Conservation (phyloP, 2,113 vertebrate genomes). For the Ceyx cyanopectus region DNA sequence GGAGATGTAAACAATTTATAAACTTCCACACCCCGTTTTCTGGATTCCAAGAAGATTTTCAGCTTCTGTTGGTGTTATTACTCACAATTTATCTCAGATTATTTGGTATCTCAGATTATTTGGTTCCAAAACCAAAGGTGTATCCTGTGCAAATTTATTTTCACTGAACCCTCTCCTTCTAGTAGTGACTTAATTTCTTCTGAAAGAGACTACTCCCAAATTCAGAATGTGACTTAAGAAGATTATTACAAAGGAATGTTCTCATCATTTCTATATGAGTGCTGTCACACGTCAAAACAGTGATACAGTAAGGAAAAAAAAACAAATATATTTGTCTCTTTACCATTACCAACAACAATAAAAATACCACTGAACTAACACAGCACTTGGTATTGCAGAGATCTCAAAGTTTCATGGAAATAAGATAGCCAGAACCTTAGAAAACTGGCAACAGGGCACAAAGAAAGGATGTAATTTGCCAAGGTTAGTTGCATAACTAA, state of each 20-base stretch:
- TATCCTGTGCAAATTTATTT: conserved; percentile 14
- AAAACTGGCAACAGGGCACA: not conserved
- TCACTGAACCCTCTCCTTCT: not conserved
- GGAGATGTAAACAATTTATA: not conserved
- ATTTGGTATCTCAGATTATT: not conserved
- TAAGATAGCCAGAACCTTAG: not conserved
- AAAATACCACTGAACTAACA: not conserved
- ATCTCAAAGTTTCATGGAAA: not conserved
- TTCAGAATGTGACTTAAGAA: not conserved
- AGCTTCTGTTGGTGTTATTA: not conserved
- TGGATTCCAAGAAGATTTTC: not conserved
- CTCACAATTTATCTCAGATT: not conserved
- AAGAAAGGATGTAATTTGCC: not conserved
- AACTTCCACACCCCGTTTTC: not conserved
- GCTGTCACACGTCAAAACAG: not conserved
- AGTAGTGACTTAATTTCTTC: not conserved
- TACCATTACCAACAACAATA: not conserved
- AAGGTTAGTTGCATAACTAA: not conserved
- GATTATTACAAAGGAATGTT: not conserved
- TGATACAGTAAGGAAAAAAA: not conserved
- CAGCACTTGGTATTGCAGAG: not conserved
- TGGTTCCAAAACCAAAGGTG: not conserved
- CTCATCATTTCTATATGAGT: not conserved
- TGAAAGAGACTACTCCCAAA: not conserved
- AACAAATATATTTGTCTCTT: not conserved